Base-by-base conservation (phyloP, 2,888 invertebrate species). In the Lithosia quadra region DNA sequence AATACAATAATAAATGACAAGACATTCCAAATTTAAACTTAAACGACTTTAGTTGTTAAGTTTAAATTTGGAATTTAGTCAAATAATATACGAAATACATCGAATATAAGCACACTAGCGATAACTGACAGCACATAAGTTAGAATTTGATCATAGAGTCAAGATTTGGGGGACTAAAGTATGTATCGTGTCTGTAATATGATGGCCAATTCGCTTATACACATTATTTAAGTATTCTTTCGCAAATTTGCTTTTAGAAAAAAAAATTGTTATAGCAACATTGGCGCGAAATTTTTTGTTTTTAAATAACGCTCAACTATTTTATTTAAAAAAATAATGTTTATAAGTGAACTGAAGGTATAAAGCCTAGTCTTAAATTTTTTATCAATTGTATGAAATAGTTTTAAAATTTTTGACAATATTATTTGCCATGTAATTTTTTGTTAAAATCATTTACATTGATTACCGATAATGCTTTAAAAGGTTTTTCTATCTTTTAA, bases 301-400 rank as follows among this genome's bases (percentile, higher is more conserved):
- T 56, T 53, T 4, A 15, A 53, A 36, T 43, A 61, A 43, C 60
- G 73, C 77, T 81, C 71, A 76, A 79, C 69, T 49, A 63, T 55
- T 61, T 49, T n/a, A 49, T n/a, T 49, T 43, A 18, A 36, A 55
- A 56, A 28, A 67, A 67, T 70, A 70, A 70, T 56, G 69, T 83
- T 76, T 79, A 65, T 76, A 71, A 75, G 74, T 70, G 63, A 72
- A 74, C 56, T 72, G 71, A 75, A 73, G 74, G 79, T 74, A 68
- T 53, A 63, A 75, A 71, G 79, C 76, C 80, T 82, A 84, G 83
- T 84, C 84, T 82, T 78, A 74, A 74, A 74, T 74, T 72, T 70
- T 75, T 74, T 75, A 68, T 74, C 77, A 28, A 64, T 74, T 82
- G 82, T 82, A 75, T 81, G 83, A 73, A 77, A 75, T 75, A 74